Percentiles rank a stretch among this genome's conserved stretches.
Evolutionary conservation across 2,113 vertebrate species (phyloP).

Genomic region (Cololabis saira): DNA sequence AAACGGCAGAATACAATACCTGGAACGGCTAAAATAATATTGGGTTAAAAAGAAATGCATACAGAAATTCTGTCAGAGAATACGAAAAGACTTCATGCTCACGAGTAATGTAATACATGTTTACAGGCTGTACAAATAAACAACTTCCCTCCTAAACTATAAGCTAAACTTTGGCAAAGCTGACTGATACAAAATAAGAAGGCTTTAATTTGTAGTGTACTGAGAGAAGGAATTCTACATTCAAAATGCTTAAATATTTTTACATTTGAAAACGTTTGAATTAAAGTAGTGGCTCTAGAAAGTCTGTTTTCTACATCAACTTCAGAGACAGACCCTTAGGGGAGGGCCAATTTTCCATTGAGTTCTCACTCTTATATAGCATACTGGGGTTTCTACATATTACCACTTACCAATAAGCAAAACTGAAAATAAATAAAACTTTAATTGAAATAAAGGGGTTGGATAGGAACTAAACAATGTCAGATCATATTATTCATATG

Average conservation of each 20-base stretch:
- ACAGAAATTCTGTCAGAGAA: conserved; percentile 56
- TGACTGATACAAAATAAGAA: conserved; percentile 15
- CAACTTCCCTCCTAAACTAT: no score
- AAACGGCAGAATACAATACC: conserved; percentile 29
- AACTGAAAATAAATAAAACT: no score
- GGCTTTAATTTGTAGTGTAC: conserved; percentile 18
- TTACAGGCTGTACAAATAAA: no score
- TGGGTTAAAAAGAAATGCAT: conserved; percentile 51
- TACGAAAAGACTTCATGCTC: conserved; percentile 53
- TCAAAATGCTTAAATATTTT: conserved; percentile 26
- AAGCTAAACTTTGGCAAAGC: conserved; percentile 41
- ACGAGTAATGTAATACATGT: conserved; percentile 58
- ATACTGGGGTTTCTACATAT: no score
- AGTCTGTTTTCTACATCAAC: no score
- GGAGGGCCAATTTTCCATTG: no score
- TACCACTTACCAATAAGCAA: no score
- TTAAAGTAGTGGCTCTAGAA: conserved; percentile 23
- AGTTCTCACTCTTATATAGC: no score
- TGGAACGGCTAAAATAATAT: conserved; percentile 37
- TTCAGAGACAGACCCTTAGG: no score
- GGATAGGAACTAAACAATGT: no score
- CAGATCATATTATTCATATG: no score
- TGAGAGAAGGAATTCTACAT: conserved; percentile 12
- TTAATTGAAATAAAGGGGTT: no score
- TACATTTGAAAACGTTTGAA: conserved; percentile 30